Percentiles rank a stretch among this genome's conserved stretches.
Conservation (phyloP, 2,888 invertebrate species). For the Coenonympha glycerion region DNA sequence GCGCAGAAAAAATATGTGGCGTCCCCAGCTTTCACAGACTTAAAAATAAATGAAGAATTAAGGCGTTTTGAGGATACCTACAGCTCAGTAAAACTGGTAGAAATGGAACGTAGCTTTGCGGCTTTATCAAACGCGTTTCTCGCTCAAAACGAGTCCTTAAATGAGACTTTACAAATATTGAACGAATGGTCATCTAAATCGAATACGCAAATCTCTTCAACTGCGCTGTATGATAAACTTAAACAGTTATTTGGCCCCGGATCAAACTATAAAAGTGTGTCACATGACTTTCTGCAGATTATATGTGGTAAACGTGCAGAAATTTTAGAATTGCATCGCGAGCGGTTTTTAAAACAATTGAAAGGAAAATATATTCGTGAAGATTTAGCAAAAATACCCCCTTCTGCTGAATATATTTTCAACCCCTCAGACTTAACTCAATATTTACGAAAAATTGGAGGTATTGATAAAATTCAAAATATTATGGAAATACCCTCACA, state of each 20-base stretch:
- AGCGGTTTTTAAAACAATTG: background rate
- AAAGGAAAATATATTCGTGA: background rate
- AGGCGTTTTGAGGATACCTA: constrained; percentile 13
- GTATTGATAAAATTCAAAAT: background rate
- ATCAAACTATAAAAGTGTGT: constrained; percentile 12
- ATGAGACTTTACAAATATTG: constrained; percentile 12
- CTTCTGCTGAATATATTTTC: background rate
- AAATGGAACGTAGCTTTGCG: constrained; percentile 26
- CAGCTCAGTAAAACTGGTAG: constrained; percentile 6
- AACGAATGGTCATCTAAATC: constrained; percentile 16
- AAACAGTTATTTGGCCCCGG: constrained; percentile 17
- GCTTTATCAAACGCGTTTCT: constrained; percentile 24
- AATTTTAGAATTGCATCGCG: constrained; percentile 12
- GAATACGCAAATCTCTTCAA: constrained; percentile 4
- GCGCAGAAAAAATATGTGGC: constrained; percentile 23
- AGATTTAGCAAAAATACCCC: background rate
- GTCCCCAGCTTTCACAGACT: constrained; percentile 22
- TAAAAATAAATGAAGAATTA: constrained; percentile 25
- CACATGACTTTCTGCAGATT: constrained; percentile 5
- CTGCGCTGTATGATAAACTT: constrained; percentile 18
- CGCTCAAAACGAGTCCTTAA: constrained; percentile 22
- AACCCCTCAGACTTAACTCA: background rate
- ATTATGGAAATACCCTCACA: too few species aligned
- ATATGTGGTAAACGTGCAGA: constrained; percentile 21
- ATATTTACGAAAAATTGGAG: constrained; percentile 2